Conservation (phyloP, 1,140 invertebrate species). For the Akabosia matsudoensis region DNA sequence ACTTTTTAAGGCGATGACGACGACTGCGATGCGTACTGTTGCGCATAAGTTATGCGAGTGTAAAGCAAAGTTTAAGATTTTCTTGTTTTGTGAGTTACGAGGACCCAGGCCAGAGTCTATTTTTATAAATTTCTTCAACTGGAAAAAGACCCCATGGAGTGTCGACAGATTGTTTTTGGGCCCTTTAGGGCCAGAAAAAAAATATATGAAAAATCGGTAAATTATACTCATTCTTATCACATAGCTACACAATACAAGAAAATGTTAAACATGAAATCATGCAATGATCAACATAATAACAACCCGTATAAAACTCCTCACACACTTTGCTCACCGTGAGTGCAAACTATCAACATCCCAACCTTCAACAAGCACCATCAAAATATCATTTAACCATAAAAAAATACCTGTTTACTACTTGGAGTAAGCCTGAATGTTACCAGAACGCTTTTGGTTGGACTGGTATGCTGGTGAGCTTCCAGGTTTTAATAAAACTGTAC, state of each 20-base stretch:
- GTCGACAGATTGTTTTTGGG: constrained; percentile 47
- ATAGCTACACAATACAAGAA: not conserved
- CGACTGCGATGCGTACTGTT: not conserved
- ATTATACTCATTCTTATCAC: constrained; percentile 40
- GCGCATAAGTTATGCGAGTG: not conserved
- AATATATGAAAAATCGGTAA: constrained; percentile 48
- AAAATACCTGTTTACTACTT: constrained; percentile 4
- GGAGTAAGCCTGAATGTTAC: not conserved
- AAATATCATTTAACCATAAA: constrained; percentile 3
- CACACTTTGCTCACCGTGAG: not conserved
- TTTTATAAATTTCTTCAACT: constrained; percentile 28
- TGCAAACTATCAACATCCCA: not conserved
- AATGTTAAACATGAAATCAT: not conserved
- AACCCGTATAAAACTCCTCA: not conserved
- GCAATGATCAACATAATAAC: not conserved
- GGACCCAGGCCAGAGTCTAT: constrained; percentile 26
- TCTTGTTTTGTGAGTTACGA: constrained; percentile 10
- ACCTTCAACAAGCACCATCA: not conserved
- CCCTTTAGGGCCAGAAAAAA: constrained; percentile 42
- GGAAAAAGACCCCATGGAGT: constrained; percentile 37
- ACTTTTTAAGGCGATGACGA: not conserved
- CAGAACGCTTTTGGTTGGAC: no score
- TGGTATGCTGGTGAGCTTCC: no score
- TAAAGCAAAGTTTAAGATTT: not conserved
- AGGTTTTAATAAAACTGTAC: no score